Evolutionary conservation across 2,113 vertebrate species (phyloP).

Genomic region (Nicator chloris): DNA sequence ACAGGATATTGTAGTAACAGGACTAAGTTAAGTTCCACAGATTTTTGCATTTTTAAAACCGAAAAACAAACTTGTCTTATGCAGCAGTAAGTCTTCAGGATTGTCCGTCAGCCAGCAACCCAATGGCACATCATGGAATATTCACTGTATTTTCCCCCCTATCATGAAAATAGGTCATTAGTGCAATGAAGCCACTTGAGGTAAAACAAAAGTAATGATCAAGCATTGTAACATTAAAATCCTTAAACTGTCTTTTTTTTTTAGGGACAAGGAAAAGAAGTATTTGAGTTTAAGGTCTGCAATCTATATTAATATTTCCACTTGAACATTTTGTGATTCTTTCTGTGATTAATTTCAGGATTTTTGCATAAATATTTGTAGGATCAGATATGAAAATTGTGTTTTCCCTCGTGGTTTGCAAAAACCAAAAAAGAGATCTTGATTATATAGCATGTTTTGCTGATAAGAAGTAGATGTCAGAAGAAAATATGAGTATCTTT

Average conservation of each 20-base stretch:
- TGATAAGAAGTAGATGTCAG: neutral
- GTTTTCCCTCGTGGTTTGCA: neutral
- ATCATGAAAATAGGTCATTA: neutral
- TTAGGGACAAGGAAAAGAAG: neutral
- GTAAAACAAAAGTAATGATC: neutral
- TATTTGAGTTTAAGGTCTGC: neutral
- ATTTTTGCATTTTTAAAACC: neutral
- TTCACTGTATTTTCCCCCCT: neutral
- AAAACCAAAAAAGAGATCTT: neutral
- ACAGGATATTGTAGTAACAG: neutral
- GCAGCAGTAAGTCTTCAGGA: neutral
- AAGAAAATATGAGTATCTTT: neutral
- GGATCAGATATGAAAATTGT: neutral
- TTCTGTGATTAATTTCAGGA: neutral
- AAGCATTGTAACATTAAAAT: neutral
- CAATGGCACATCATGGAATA: neutral
- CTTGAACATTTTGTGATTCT: neutral
- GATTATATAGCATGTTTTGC: neutral
- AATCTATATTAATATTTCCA: neutral
- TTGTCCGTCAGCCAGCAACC: neutral
- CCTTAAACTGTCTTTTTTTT: neutral
- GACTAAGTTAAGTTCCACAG: neutral
- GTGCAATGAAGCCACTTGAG: neutral
- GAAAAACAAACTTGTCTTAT: neutral
- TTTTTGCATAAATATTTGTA: neutral